A percentile compares a stretch with the other conserved stretches of the same genome.
These are phyloP conservation scores for Sardinella longiceps DNA, from an alignment of 2,797 vertebrate species.

Conservation along the genomic window DNA sequence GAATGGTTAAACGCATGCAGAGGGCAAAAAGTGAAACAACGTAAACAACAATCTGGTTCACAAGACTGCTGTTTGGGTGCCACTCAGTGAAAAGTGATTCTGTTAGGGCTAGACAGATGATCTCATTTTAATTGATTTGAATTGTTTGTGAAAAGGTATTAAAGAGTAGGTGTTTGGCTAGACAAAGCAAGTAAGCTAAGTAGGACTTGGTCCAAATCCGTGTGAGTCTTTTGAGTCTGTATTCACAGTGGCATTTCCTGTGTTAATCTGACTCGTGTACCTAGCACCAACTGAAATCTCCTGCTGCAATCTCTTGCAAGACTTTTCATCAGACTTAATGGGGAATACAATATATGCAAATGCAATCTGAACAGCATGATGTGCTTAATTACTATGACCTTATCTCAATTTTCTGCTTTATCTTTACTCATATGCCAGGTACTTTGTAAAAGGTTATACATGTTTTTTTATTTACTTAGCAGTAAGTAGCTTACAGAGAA, in stretches of 20 bases:
- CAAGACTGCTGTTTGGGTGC: neutral
- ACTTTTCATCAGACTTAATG: neutral
- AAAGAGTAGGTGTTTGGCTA: conserved; percentile 15
- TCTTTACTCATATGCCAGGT: neutral
- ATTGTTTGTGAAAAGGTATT: conserved; percentile 26
- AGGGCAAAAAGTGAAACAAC: too few species aligned
- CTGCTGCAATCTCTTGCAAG: neutral
- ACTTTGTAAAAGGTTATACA: neutral
- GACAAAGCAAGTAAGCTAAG: conserved; percentile 33
- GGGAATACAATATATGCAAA: neutral
- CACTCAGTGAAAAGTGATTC: neutral
- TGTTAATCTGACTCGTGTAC: neutral
- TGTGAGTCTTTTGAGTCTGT: neutral
- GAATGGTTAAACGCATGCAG: too few species aligned
- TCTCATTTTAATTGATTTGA: neutral
- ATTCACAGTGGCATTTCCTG: neutral
- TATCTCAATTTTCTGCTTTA: neutral
- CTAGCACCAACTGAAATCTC: neutral
- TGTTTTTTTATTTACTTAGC: neutral
- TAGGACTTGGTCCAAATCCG: conserved; percentile 20
- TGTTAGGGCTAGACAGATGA: neutral
- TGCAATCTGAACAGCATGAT: neutral
- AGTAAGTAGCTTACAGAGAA: neutral
- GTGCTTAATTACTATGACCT: neutral
- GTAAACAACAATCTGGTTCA: too few species aligned